Percentiles rank a stretch among this genome's conserved stretches.
These are phyloP conservation scores for Delia radicum DNA, from an alignment of 1,140 invertebrate genomes.

Conservation along the genomic window DNA sequence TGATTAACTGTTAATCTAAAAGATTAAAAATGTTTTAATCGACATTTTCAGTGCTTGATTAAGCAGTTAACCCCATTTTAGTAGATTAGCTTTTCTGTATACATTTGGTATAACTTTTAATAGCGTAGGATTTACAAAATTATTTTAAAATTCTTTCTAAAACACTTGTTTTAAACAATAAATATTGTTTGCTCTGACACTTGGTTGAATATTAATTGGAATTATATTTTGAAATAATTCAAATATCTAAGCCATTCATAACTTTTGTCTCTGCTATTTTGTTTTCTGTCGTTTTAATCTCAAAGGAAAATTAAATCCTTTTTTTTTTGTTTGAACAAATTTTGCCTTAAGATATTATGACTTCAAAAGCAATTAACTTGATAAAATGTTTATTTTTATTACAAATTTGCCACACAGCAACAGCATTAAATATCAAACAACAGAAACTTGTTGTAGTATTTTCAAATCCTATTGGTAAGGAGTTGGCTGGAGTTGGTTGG, in stretches of 20 bases:
- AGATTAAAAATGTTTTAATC: too few species aligned
- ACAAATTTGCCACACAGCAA: neutral
- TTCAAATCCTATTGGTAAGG: neutral
- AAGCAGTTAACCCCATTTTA: too few species aligned
- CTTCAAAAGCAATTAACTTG: conserved; percentile 4
- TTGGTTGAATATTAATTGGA: neutral
- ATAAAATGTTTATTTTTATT: conserved; percentile 5
- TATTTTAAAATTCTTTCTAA: too few species aligned
- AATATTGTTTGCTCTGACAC: neutral
- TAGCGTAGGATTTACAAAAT: too few species aligned
- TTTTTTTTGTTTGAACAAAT: neutral
- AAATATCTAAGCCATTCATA: neutral
- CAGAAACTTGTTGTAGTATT: neutral
- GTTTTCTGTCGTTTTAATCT: neutral
- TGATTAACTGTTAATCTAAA: too few species aligned
- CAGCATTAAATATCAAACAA: neutral
- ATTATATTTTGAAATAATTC: neutral
- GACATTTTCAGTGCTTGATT: too few species aligned
- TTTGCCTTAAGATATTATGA: neutral
- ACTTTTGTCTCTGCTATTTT: neutral
- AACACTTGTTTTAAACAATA: neutral
- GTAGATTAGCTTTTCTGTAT: too few species aligned
- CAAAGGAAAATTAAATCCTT: conserved; percentile 1
- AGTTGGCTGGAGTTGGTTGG: neutral
- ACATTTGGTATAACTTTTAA: too few species aligned